Conservation (phyloP, 1,140 invertebrate genomes). For the Orchesella cincta region DNA sequence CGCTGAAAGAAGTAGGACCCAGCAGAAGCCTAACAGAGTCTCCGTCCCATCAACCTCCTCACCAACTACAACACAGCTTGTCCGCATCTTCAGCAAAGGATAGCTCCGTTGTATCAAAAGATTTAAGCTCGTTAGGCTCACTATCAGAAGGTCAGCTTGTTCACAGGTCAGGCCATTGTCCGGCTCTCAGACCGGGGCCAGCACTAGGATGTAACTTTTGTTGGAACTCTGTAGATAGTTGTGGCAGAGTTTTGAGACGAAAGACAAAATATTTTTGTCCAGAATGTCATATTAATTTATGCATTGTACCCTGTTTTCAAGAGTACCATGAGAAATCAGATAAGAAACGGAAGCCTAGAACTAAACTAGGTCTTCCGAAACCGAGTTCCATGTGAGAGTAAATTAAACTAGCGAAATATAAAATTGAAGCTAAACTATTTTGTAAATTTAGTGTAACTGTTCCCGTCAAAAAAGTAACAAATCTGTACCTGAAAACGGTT, state of each 20-base stretch:
- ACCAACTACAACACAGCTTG: background rate
- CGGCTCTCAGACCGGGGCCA: slow-evolving; percentile 73
- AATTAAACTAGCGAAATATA: too few relatives aligned
- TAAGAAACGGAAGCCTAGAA: slow-evolving; percentile 41
- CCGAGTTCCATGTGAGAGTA: slow-evolving; percentile 46
- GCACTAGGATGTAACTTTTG: slow-evolving; percentile 75
- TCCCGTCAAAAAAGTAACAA: background rate
- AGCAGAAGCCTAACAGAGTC: background rate
- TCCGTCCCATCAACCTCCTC: too few relatives aligned
- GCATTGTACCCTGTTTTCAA: slow-evolving; percentile 82
- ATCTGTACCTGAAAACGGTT: background rate
- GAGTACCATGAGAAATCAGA: slow-evolving; percentile 67
- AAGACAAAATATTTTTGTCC: slow-evolving; percentile 87
- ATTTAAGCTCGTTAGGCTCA: background rate
- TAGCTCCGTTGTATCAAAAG: background rate
- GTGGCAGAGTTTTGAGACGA: slow-evolving; percentile 73
- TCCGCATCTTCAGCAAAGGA: background rate
- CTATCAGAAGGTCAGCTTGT: slow-evolving; percentile 38
- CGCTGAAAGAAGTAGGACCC: background rate
- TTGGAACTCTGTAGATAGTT: slow-evolving; percentile 81
- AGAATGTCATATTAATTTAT: slow-evolving; percentile 81
- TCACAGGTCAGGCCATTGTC: slow-evolving; percentile 67
- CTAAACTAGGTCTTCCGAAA: slow-evolving; percentile 44
- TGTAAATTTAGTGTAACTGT: background rate
- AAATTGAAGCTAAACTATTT: too few relatives aligned